Evolutionary conservation across 2,113 vertebrate species (phyloP).

Genomic region (Anser cygnoides): DNA sequence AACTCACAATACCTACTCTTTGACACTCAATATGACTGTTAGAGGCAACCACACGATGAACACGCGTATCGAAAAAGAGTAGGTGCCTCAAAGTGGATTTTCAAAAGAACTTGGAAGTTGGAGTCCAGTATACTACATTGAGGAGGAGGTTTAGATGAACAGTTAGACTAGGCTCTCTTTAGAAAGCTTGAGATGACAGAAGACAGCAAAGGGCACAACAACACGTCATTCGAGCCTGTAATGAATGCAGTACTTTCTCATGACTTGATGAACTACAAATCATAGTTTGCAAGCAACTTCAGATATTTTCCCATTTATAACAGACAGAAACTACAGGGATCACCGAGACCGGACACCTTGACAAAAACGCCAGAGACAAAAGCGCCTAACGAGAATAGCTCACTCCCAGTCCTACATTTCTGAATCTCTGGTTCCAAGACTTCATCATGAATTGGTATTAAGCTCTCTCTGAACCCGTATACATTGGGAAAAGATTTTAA

Average conservation of each 20-base stretch:
- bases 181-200: neutral
- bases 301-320: neutral
- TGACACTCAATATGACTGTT: neutral
- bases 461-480: fast-evolving
- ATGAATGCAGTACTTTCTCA: neutral
- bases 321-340: neutral
- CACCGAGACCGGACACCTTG: fast-evolving
- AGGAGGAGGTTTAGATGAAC: neutral
- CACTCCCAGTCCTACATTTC: fast-evolving
- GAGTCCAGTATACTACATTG: fast-evolving
- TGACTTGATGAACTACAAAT: neutral
- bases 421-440: fast-evolving
- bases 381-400: fast-evolving
- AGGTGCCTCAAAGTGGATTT: neutral
- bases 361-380: fast-evolving
- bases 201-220: neutral
- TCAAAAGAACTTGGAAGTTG: neutral
- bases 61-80: fast-evolving
- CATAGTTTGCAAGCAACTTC: neutral
- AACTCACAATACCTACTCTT: neutral
- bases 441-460: fast-evolving
- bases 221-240: fast-evolving
- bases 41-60: neutral
- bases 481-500: fast-evolving
- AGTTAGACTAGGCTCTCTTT: neutral